phyloP scores from a whole-genome alignment of 2,888 invertebrate species.

The Sinodicranocentrus sp. region DNA sequence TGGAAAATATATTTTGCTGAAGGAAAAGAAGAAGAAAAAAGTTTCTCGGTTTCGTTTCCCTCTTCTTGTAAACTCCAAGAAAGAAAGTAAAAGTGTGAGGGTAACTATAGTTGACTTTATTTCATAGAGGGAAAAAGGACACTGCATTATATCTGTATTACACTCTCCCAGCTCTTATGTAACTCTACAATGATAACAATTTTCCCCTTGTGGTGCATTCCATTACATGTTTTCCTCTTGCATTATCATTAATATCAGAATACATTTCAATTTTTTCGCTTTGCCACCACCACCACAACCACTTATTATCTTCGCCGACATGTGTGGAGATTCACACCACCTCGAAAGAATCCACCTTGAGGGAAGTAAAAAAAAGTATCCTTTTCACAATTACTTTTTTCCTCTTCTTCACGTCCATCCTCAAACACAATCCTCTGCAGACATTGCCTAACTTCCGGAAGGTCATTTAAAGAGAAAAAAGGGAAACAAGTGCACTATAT shows the following conservation, averaged over 20 bases:
- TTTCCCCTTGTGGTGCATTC: no score
- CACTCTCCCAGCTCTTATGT: no score
- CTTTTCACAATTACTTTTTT: background rate
- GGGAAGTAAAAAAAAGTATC: no score
- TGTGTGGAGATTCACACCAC: background rate
- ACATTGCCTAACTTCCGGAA: constrained; percentile 46
- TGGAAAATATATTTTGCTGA: background rate
- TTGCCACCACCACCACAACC: background rate
- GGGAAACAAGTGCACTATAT: background rate
- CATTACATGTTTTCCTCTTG: background rate
- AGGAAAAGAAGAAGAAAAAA: background rate
- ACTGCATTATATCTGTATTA: no score
- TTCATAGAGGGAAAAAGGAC: no score
- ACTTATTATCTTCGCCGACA: background rate
- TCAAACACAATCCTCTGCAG: background rate
- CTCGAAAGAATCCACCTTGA: background rate
- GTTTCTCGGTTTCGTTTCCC: no score
- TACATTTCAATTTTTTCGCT: constrained; percentile 4
- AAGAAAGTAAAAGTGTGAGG: no score
- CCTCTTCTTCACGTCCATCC: background rate
- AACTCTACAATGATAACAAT: no score
- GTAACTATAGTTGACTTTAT: no score
- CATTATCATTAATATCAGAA: background rate
- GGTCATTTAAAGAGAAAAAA: constrained; percentile 34
- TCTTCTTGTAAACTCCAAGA: no score